phyloP scores from a whole-genome alignment of 2,888 invertebrate genomes.

The Euphydryas editha region DNA sequence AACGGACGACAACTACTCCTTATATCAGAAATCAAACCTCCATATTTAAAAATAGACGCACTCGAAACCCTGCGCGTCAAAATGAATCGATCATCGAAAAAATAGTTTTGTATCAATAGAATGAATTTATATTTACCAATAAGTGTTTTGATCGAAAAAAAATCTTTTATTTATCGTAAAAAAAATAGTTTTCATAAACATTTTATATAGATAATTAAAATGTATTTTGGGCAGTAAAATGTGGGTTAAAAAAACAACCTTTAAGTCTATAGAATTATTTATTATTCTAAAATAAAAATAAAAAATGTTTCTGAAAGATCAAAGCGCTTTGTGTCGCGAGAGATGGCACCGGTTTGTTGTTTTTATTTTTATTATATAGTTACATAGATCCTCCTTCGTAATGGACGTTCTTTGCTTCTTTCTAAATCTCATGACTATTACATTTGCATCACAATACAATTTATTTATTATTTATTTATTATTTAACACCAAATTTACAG shows the following conservation, averaged over 20 bases:
- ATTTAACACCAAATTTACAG: too few relatives aligned
- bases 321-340: constrained; percentile 55
- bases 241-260: neutral
- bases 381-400: neutral
- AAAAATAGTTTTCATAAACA: neutral
- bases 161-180: too few relatives aligned
- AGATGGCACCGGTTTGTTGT: constrained; percentile 54
- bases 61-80: too few relatives aligned
- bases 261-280: neutral
- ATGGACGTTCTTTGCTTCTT: constrained; percentile 25
- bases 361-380: constrained; percentile 6
- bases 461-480: too few relatives aligned
- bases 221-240: constrained; percentile 4
- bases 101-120: too few relatives aligned
- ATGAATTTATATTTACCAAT: too few relatives aligned
- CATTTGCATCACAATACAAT: constrained; percentile 18
- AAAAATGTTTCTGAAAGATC: constrained; percentile 32
- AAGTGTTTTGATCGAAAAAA: too few relatives aligned
- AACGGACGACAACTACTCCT: too few relatives aligned
- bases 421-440: constrained; percentile 12
- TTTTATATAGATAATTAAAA: neutral
- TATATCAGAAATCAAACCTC: too few relatives aligned
- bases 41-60: too few relatives aligned
- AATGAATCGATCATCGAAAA: too few relatives aligned
- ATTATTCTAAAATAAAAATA: neutral